These are phyloP conservation scores for Drosophila ustulata DNA, from an alignment of 2,888 invertebrate genomes.

Conservation along the genomic window DNA sequence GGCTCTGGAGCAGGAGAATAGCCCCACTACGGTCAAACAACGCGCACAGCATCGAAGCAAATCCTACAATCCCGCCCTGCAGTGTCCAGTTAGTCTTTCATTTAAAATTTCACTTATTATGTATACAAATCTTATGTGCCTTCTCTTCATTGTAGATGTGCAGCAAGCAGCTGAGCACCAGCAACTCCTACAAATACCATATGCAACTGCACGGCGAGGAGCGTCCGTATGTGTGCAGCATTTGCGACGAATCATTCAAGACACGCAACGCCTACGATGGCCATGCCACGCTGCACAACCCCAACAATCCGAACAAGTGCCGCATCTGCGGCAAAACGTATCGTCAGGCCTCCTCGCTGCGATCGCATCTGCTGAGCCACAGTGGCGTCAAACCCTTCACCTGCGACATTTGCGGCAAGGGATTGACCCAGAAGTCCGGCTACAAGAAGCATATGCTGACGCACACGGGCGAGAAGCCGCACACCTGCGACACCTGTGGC, in stretches of 20 bases:
- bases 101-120: not conserved
- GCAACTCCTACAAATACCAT: conserved; percentile 83
- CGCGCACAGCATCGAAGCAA: conserved; percentile 24
- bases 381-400: conserved; percentile 83
- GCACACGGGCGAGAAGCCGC: conserved; percentile 84
- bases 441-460: conserved; percentile 84
- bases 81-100: conserved; percentile 63
- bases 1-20: not conserved
- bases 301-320: conserved; percentile 83
- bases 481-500: conserved; percentile 81
- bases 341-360: conserved; percentile 83
- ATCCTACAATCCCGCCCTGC: conserved; percentile 61
- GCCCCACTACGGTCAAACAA: not conserved
- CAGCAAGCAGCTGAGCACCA: conserved; percentile 82
- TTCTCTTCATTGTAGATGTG: conserved; percentile 68
- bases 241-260: conserved; percentile 84
- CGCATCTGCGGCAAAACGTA: conserved; percentile 82
- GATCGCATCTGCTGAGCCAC: conserved; percentile 81
- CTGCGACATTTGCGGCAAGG: conserved; percentile 84
- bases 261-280: conserved; percentile 84
- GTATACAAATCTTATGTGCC: not conserved
- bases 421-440: conserved; percentile 84
- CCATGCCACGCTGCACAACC: conserved; percentile 82
- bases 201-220: conserved; percentile 84
- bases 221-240: conserved; percentile 81